Evolutionary conservation across 2,113 vertebrate genomes (phyloP).

Genomic region (Caranx melampygus): DNA sequence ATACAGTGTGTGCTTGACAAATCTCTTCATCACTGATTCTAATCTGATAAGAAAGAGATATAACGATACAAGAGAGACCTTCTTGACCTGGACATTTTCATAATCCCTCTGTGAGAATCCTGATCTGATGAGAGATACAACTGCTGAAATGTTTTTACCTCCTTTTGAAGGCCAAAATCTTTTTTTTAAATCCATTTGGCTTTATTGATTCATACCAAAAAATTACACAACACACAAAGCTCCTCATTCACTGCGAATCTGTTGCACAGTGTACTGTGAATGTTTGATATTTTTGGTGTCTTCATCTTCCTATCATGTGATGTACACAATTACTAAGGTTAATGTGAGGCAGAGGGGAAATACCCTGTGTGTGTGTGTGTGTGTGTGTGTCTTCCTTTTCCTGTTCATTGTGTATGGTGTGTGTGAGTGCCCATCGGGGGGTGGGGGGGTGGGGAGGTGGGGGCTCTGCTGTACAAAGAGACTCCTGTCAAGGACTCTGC

Average conservation of each 20-base stretch:
- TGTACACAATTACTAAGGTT: background rate
- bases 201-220: background rate
- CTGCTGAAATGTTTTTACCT: conserved; percentile 3
- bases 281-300: conserved; percentile 14
- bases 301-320: background rate
- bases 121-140: conserved; percentile 22
- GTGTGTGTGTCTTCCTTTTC: conserved; percentile 57
- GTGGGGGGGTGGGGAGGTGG: background rate
- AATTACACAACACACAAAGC: background rate
- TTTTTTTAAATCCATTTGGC: background rate
- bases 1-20: background rate
- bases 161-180: background rate
- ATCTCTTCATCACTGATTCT: conserved; percentile 12
- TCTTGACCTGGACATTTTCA: conserved; percentile 31
- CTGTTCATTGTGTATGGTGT: conserved; percentile 58
- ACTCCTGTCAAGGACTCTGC: conserved; percentile 52
- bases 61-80: background rate
- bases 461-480: conserved; percentile 51
- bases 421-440: conserved; percentile 9
- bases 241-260: background rate
- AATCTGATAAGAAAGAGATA: conserved; percentile 40
- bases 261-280: background rate
- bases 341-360: conserved; percentile 25
- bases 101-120: conserved; percentile 31
- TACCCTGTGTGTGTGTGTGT: conserved; percentile 1